Evolutionary conservation across 2,797 vertebrate genomes (phyloP), one percentile per base, ranked within the genome.

Genomic region (Melanogrammus aeglefinus): DNA sequence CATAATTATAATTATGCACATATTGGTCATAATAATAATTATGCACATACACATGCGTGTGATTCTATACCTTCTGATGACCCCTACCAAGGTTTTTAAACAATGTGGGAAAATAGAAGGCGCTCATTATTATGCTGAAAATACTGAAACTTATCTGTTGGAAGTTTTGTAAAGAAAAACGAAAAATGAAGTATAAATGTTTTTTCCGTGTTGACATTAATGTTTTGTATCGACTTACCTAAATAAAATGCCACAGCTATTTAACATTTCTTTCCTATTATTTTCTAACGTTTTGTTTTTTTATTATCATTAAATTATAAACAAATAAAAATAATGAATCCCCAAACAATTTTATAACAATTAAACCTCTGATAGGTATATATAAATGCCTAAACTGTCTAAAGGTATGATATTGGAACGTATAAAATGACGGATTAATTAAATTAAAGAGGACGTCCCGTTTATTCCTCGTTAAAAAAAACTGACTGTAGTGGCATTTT

Each of bases 221-320:
- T 87, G 90, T 91, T 93, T 92, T 92, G 90, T 93, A 92, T 89
- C 92, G 88, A 91, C 90, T 89, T 93, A 87, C 71, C 83, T 88
- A 90, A 93, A 92, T 91, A 94, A 94, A 71, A 93, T 73, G 73
- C 72, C 73, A 84, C 76, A 57, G 6, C 35, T 69, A 79, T 69
- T 81, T 2, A 63, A 63, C 51, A 63, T 63, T 12, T 63, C 21
- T 63, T 63, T 63, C 51, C 51, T n/a, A n/a, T 63, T 63, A 63
- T 63, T 31, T 71, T 66, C 18, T 6, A 6, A n/a, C 24, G 63
- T 2, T 69, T 29, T 69, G 4, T 66, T 18, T 14, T 51, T 13
- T 47, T 44, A 44, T 36, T 44, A 12, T 47, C 0, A 51, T 18
- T 21, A 18, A 51, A 51, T 51, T 3, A n/a, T n/a, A n/a, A n/a